Conservation (phyloP, 2,113 vertebrate genomes). For the Galbula dea region DNA sequence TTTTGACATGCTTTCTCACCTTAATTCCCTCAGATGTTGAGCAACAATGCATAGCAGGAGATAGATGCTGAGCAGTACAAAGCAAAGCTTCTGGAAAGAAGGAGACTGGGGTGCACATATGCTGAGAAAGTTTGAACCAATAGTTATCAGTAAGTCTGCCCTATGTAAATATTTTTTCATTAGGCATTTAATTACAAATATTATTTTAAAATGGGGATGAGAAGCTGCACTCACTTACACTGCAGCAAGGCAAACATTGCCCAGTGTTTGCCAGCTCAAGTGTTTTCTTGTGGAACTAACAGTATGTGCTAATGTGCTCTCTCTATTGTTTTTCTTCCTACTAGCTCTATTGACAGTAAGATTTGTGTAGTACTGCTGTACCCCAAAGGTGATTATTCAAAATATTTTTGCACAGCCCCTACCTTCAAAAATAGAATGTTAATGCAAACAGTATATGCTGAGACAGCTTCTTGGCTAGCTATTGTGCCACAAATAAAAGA, state of each 20-base stretch:
- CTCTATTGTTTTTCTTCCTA: conserved; percentile 6
- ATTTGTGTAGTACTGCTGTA: neutral
- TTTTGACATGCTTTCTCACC: neutral
- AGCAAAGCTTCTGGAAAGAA: neutral
- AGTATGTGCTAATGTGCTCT: neutral
- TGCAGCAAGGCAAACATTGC: neutral
- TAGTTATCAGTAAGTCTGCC: neutral
- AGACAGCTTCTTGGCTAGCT: neutral
- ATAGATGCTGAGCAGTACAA: neutral
- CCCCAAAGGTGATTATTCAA: neutral
- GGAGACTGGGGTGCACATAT: neutral
- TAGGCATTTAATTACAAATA: neutral
- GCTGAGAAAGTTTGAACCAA: neutral
- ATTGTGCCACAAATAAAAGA: neutral
- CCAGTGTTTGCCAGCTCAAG: neutral
- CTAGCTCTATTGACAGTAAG: neutral
- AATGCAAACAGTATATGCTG: neutral
- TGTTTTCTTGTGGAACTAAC: neutral
- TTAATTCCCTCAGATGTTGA: neutral
- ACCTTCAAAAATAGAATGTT: neutral
- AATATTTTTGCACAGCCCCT: neutral
- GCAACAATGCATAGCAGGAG: neutral
- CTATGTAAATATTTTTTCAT: neutral
- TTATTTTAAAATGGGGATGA: neutral
- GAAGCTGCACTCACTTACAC: neutral